Conservation (phyloP, 2,888 invertebrate species). For the Drosophila mercatorum region DNA sequence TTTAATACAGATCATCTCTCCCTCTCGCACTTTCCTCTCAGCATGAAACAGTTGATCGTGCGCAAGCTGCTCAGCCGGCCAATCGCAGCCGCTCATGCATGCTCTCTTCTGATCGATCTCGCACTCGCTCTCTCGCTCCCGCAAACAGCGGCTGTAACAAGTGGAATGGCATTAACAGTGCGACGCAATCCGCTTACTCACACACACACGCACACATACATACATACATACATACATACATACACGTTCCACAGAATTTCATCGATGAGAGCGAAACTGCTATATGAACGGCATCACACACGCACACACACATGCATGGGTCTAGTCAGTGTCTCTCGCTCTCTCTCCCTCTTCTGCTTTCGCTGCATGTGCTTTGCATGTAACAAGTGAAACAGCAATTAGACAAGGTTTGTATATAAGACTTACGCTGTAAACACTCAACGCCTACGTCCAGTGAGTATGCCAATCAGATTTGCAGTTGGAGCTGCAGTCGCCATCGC, state of each 20-base stretch:
- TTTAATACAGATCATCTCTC: no score
- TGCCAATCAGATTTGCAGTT: not conserved
- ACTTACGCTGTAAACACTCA: not conserved
- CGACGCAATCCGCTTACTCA: not conserved
- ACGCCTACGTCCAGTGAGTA: no score
- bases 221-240: not conserved
- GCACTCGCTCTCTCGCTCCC: not conserved
- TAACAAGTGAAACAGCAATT: not conserved
- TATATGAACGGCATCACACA: not conserved
- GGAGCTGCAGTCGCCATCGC: not conserved
- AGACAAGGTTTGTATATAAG: not conserved
- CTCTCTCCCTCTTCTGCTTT: not conserved
- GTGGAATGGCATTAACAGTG: not conserved
- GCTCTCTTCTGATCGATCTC: not conserved
- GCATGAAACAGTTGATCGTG: not conserved
- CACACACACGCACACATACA: not conserved
- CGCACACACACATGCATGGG: not conserved
- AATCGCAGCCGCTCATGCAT: not conserved
- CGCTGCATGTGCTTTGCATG: not conserved
- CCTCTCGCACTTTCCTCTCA: not conserved
- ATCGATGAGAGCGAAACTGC: not conserved
- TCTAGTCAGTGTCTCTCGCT: not conserved
- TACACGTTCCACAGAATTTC: not conserved
- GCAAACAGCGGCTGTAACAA: not conserved
- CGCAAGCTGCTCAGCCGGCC: not conserved